phyloP scores from a whole-genome alignment of 2,113 vertebrate species.

The Chaenocephalus aceratus region DNA sequence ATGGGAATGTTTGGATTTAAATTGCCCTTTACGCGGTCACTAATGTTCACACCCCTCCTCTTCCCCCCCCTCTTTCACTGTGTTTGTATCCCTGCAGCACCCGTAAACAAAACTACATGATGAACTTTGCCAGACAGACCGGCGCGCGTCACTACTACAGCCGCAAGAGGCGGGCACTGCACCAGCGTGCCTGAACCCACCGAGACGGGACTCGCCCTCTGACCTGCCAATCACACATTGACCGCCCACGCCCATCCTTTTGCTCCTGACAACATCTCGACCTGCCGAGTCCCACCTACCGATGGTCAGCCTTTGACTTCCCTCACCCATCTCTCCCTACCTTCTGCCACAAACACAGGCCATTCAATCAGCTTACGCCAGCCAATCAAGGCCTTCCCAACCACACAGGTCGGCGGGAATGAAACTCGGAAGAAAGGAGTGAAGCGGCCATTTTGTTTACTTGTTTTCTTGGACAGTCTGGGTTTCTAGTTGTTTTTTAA shows the following conservation, averaged over 20 bases:
- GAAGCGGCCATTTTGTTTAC: slow-evolving; percentile 75
- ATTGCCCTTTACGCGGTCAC: slow-evolving; percentile 29
- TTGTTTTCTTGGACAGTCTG: slow-evolving; percentile 65
- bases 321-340: slow-evolving; percentile 43
- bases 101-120: slow-evolving; percentile 99
- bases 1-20: slow-evolving; percentile 32
- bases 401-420: slow-evolving; percentile 60
- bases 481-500: slow-evolving; percentile 78
- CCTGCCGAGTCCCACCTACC: slow-evolving; percentile 66
- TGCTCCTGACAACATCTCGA: slow-evolving; percentile 65
- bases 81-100: slow-evolving; percentile 88
- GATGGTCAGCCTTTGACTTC: slow-evolving; percentile 71
- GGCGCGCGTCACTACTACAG: slow-evolving; percentile 97
- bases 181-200: slow-evolving; percentile 87
- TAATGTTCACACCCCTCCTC: slow-evolving; percentile 67
- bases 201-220: slow-evolving; percentile 74
- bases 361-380: slow-evolving; percentile 69
- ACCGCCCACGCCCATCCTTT: slow-evolving; percentile 57
- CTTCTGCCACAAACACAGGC: slow-evolving; percentile 60
- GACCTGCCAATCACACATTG: slow-evolving; percentile 77
- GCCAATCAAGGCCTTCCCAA: slow-evolving; percentile 69
- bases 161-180: slow-evolving; percentile 97
- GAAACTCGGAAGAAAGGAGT: slow-evolving; percentile 75
- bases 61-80: slow-evolving; percentile 50
- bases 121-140: slow-evolving; percentile 99